A percentile compares a stretch with the other conserved stretches of the same genome.
Conservation (phyloP, 2,797 vertebrate genomes). For the Tenualosa thibaudeaui region DNA sequence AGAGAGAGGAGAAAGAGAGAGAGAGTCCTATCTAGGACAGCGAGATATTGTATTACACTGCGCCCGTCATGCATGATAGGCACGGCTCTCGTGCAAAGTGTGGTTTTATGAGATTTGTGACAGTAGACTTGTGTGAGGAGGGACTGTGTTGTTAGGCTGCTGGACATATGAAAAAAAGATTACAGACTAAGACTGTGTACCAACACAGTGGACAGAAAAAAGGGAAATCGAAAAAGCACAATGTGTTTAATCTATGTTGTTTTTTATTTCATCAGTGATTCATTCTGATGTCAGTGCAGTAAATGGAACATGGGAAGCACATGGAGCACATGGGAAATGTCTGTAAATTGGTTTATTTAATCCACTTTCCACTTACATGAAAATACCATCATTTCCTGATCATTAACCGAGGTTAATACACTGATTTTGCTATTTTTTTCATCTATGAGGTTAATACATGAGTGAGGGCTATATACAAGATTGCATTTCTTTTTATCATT, state of each 20-base stretch:
- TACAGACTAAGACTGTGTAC: neutral
- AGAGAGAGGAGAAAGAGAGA: neutral
- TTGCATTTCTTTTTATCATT: too few species aligned
- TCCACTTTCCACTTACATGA: neutral
- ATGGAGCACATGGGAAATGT: neutral
- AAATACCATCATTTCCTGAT: neutral
- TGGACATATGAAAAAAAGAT: conserved; percentile 12
- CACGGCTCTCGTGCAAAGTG: neutral
- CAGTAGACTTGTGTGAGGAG: neutral
- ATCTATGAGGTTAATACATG: too few species aligned
- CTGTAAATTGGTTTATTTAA: neutral
- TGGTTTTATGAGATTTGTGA: neutral
- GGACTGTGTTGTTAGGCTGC: neutral
- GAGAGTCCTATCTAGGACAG: neutral
- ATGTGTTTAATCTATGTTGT: neutral
- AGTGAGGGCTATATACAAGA: too few species aligned
- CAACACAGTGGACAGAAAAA: neutral
- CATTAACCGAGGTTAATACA: too few species aligned
- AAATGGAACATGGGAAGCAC: too few species aligned
- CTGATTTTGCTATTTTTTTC: too few species aligned
- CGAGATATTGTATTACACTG: neutral
- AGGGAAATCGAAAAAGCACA: neutral
- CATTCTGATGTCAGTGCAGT: neutral
- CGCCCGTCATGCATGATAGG: neutral
- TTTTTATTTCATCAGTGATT: neutral